Evolutionary conservation across 2,888 invertebrate genomes (phyloP).

Genomic region (Melinaea menophilus): DNA sequence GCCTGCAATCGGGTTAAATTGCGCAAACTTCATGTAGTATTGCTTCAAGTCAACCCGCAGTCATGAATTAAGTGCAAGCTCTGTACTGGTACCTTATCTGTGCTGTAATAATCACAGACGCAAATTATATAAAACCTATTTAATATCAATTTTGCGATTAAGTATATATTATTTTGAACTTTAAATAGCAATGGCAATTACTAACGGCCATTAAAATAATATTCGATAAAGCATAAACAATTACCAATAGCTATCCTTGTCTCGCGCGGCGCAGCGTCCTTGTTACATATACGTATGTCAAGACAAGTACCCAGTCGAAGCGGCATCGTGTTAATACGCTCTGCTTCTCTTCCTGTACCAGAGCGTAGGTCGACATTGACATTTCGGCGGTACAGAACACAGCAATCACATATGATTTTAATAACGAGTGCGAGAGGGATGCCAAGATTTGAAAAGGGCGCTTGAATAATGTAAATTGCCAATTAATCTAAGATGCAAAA

Average conservation of each 20-base stretch:
- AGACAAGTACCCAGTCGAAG: slow-evolving; percentile 38
- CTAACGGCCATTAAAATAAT: slow-evolving; percentile 18
- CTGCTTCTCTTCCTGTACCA: slow-evolving; percentile 62
- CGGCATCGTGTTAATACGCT: slow-evolving; percentile 44
- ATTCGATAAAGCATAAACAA: slow-evolving; percentile 14
- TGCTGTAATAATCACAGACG: too few relatives aligned
- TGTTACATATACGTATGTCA: slow-evolving; percentile 47
- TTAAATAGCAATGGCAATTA: too few relatives aligned
- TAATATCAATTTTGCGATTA: too few relatives aligned
- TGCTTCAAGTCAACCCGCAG: slow-evolving; percentile 19
- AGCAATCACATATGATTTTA: slow-evolving; percentile 38
- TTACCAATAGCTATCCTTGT: slow-evolving; percentile 28
- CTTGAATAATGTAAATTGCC: slow-evolving; percentile 42
- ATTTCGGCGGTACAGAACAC: slow-evolving; percentile 50
- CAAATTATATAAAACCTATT: too few relatives aligned
- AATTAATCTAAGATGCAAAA: slow-evolving; percentile 45
- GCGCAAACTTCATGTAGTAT: slow-evolving; percentile 38
- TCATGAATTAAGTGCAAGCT: slow-evolving; percentile 12
- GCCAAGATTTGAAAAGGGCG: slow-evolving; percentile 41
- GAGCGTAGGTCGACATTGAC: slow-evolving; percentile 62
- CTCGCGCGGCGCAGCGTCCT: slow-evolving; percentile 42
- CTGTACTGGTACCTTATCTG: not conserved
- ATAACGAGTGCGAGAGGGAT: slow-evolving; percentile 43
- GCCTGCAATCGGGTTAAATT: slow-evolving; percentile 44
- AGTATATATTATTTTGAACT: too few relatives aligned